phyloP scores from a whole-genome alignment of 2,888 invertebrate species.

The Thecocarcelia acutangulata region DNA sequence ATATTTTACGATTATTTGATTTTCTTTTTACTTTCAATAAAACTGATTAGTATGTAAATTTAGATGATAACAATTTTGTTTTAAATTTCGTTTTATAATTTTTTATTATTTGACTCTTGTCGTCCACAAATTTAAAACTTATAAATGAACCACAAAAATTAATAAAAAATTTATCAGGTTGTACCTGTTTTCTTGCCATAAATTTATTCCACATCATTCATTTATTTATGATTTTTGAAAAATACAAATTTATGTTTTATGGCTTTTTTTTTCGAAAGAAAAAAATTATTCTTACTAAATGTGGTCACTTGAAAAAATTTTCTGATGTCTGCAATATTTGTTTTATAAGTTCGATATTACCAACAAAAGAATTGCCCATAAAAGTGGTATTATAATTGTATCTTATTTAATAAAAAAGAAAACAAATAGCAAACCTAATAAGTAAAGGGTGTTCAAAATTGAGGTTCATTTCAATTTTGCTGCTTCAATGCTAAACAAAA shows the following conservation, averaged over 20 bases:
- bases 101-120: constrained; percentile 14
- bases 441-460: too few relatives aligned
- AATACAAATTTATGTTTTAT: constrained; percentile 65
- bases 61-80: constrained; percentile 40
- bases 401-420: too few relatives aligned
- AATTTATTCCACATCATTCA: constrained; percentile 30
- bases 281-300: background rate
- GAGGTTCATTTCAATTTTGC: too few relatives aligned
- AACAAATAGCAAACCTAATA: too few relatives aligned
- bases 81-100: background rate
- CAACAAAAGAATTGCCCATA: too few relatives aligned
- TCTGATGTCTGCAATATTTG: too few relatives aligned
- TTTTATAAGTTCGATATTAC: too few relatives aligned
- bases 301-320: background rate
- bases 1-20: background rate
- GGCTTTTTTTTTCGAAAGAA: constrained; percentile 49
- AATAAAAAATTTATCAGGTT: constrained; percentile 24
- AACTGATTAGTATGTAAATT: constrained; percentile 60
- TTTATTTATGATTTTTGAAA: constrained; percentile 62
- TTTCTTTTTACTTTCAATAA: constrained; percentile 1
- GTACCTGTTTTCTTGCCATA: constrained; percentile 36
- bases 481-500: too few relatives aligned
- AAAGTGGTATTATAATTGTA: too few relatives aligned
- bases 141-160: background rate
- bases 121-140: background rate